A percentile compares a stretch with the other conserved stretches of the same genome.
phyloP scores from a whole-genome alignment of 2,113 vertebrate genomes.

The Rissa tridactyla region DNA sequence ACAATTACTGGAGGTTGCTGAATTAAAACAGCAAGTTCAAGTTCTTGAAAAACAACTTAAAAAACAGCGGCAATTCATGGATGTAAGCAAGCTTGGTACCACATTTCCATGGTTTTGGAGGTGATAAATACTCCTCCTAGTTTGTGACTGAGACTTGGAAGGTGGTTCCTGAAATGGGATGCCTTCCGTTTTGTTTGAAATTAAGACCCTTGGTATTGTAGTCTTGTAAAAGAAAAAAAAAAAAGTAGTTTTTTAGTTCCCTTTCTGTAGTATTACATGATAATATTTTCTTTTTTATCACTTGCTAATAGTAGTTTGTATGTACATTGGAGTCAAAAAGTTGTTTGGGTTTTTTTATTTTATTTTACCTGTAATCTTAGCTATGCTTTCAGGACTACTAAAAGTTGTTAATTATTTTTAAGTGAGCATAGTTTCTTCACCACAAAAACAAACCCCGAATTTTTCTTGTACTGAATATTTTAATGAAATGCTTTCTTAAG shows the following conservation, averaged over 20 bases:
- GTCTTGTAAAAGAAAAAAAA: background rate
- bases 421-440: background rate
- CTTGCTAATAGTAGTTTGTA: background rate
- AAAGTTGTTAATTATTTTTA: background rate
- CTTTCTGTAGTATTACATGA: background rate
- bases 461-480: background rate
- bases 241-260: background rate
- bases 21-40: conserved; percentile 84
- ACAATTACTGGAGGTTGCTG: conserved; percentile 76
- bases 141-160: background rate
- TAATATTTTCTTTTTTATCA: background rate
- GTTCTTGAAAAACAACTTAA: conserved; percentile 93
- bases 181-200: background rate
- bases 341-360: background rate
- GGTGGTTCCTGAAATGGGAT: background rate
- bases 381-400: background rate
- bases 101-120: background rate
- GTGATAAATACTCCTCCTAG: background rate
- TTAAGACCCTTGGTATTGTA: background rate
- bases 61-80: conserved; percentile 91
- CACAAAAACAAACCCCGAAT: background rate
- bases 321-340: background rate
- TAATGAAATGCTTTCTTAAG: background rate
- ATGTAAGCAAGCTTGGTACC: conserved; percentile 71
- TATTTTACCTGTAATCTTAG: background rate